Percentiles rank a stretch among this genome's conserved stretches.
Evolutionary conservation across 2,113 vertebrate species (phyloP).

Genomic region (Neodontobutis hainanensis): DNA sequence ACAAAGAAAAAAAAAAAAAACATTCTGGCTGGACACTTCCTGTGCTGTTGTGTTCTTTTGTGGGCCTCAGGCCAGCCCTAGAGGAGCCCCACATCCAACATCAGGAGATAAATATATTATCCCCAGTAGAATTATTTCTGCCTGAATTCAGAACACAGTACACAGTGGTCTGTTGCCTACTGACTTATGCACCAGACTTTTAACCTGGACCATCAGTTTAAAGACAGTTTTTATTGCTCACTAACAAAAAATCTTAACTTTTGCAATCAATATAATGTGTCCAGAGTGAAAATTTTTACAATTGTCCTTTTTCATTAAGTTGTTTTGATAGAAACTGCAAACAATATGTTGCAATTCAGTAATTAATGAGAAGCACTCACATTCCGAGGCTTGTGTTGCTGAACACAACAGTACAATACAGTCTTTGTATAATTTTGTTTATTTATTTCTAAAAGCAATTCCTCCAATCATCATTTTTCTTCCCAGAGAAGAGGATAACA

Average conservation of each 20-base stretch:
- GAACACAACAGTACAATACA: conserved; percentile 23
- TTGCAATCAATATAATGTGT: too few relatives aligned
- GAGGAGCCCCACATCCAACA: conserved; percentile 72
- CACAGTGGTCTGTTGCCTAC: conserved; percentile 22
- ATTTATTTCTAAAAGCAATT: conserved; percentile 62
- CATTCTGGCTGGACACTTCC: conserved; percentile 53
- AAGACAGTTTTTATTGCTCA: background rate
- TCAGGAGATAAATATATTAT: conserved; percentile 66
- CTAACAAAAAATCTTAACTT: too few relatives aligned
- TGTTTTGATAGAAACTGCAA: conserved; percentile 26
- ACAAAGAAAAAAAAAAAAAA: conserved; percentile 3
- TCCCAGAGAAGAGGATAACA: conserved; percentile 62
- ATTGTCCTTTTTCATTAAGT: conserved; percentile 2
- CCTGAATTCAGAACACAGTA: conserved; percentile 60
- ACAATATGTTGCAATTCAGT: conserved; percentile 44
- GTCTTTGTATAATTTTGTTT: conserved; percentile 58
- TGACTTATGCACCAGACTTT: conserved; percentile 27
- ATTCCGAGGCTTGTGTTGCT: background rate
- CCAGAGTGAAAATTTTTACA: too few relatives aligned
- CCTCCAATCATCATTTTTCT: conserved; percentile 42
- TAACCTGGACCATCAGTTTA: background rate
- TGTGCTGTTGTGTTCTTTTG: conserved; percentile 58
- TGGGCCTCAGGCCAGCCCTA: conserved; percentile 74
- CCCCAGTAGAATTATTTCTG: conserved; percentile 60
- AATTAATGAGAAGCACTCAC: background rate